Percentiles rank a stretch among this genome's conserved stretches.
Evolutionary conservation across 2,113 vertebrate genomes (phyloP).

Genomic region (Arizona elegans): DNA sequence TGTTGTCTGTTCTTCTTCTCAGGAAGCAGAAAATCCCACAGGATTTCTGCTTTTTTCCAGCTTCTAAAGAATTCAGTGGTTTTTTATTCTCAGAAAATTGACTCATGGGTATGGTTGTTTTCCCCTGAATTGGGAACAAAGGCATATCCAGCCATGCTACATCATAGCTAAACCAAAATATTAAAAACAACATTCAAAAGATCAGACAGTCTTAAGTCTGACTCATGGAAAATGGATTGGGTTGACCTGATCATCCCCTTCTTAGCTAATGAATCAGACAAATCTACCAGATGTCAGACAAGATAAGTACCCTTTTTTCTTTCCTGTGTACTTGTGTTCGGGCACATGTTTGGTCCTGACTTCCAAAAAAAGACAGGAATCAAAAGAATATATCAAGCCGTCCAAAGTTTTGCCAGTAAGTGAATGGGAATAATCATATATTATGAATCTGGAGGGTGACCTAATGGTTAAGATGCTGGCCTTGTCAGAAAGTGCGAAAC

Average conservation of each 20-base stretch:
- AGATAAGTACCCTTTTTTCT: background rate
- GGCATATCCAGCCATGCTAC: slow-evolving; percentile 44
- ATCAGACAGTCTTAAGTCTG: slow-evolving; percentile 53
- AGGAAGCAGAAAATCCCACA: background rate
- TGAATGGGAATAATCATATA: background rate
- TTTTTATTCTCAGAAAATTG: background rate
- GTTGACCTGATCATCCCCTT: slow-evolving; percentile 17
- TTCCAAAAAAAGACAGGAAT: background rate
- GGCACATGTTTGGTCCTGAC: background rate
- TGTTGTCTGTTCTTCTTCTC: background rate
- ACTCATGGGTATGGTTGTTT: background rate
- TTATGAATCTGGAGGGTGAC: background rate
- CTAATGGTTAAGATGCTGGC: too few species aligned
- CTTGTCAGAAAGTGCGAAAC: too few species aligned
- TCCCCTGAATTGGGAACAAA: slow-evolving; percentile 37
- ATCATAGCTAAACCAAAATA: slow-evolving; percentile 24
- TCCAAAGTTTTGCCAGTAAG: background rate
- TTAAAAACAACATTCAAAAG: slow-evolving; percentile 42
- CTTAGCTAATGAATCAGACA: slow-evolving; percentile 33
- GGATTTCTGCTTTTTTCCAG: background rate
- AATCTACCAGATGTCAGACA: slow-evolving; percentile 14
- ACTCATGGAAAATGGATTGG: slow-evolving; percentile 50
- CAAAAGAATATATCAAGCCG: background rate
- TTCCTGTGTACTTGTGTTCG: background rate
- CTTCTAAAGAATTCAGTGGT: background rate